Evolutionary conservation across 92 coral and sea anemone genomes (phyloP), one percentile per base, ranked within the genome.

Genomic region (Zoanthus solanderi): DNA sequence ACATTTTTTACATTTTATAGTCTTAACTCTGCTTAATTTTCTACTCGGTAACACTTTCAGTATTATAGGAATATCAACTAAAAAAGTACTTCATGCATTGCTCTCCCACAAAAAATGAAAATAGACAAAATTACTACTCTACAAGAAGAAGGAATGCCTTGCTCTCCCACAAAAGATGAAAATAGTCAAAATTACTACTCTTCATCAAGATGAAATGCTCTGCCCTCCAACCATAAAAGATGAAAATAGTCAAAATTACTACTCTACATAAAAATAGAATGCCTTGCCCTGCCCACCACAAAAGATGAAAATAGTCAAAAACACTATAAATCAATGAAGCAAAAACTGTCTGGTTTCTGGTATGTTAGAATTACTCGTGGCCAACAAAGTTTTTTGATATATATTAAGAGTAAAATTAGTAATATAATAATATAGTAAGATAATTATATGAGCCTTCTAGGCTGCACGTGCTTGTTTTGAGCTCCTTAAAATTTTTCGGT

Each of bases 1-100:
- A 72, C 53, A 72, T 23, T 32, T 72, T 72, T 6, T 23, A 42
- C 54, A 72, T 72, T 44, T 44, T 72, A 72, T 72, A 37, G 77
- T 44, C 52, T 72, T 9, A 72, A 72, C n/a, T 29, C 77, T 15
- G 52, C 15, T 15, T 72, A 72, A 72, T 28, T 65, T 10, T 17
- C 61, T 56, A 13, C 61, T 10, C 61, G 15, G 61, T 9, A 56
- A 56, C 15, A 56, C 61, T 56, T 56, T 3, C 11, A 56, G 15
- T 13, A 17, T 3, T 56, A 6, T 9, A 56, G 10, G 61, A 56
- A 56, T 56, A 23, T 23, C 23, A 23, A 56, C 61, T 17, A 10
- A 56, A 56, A 56, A 56, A 56, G 10, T 10, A 56, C 61, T 10
- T 10, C 61, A 10, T 4, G 15, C 3, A 17, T 56, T 17, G 15